Percentiles rank a stretch among this genome's conserved stretches.
phyloP scores from a whole-genome alignment of 2,888 invertebrate genomes.

The Bugula neritina region DNA sequence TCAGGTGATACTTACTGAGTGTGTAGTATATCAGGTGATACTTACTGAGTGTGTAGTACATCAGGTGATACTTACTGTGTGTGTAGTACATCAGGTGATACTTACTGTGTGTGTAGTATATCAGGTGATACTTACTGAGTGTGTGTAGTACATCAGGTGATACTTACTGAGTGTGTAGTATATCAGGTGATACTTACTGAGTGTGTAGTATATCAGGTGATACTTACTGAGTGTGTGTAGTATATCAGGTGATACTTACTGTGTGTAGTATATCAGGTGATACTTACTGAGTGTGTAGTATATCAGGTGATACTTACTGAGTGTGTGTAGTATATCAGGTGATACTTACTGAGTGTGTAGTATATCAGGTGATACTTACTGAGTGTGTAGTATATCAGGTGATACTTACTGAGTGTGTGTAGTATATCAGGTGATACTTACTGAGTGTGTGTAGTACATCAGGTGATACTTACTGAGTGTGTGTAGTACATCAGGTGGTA shows the following conservation, averaged over 20 bases:
- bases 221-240: neutral
- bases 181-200: neutral
- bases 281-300: neutral
- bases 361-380: conserved; percentile 45
- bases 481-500: neutral
- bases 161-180: neutral
- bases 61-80: too few relatives aligned
- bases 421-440: neutral
- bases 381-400: conserved; percentile 34
- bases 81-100: neutral
- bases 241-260: neutral
- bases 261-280: neutral
- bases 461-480: neutral
- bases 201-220: neutral
- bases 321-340: neutral
- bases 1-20: neutral
- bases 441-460: neutral
- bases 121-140: neutral
- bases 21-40: neutral
- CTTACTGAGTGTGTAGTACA: too few relatives aligned
- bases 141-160: neutral
- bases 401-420: neutral
- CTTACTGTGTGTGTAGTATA: neutral
- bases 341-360: neutral
- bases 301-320: neutral